Evolutionary conservation across 2,797 vertebrate species (phyloP), one percentile per base, ranked within the genome.

Genomic region (Gouania willdenowi): DNA sequence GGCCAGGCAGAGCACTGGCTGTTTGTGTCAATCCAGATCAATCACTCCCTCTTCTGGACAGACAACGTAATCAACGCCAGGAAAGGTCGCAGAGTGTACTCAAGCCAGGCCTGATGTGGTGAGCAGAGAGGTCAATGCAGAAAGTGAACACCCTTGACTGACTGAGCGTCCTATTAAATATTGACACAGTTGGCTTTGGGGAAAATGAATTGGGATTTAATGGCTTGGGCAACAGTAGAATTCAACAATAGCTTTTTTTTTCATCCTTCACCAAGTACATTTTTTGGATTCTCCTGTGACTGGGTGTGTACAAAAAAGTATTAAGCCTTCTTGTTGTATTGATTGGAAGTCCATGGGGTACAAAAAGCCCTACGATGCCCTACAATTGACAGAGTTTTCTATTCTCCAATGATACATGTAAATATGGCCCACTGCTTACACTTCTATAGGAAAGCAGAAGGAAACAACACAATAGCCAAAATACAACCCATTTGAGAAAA

Each of bases 381-480:
- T n/a, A 17, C 57, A 69, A 61, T 39, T 15, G 46, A 72, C 61
- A 51, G 35, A 49, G 59, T 59, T n/a, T 70, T 73, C 72, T 70
- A 60, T 68, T 76, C 79, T 81, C 79, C 79, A 81, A 80, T 81
- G 77, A 86, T 83, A 86, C 61, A 73, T 77, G 75, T 85, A 84
- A 88, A 86, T 82, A 85, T 63, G 70, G 75, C 67, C 80, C 58
- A 53, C 41, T 46, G 72, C 73, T 81, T 73, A 81, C 65, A 79
- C 70, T 71, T 77, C 69, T 66, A 66, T 70, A 56, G 76, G 51
- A 69, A 51, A 85, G 82, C 63, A 43, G 60, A 44, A 75, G 67
- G 73, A 75, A 84, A 88, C 88, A 89, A 87, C 82, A 86, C 80
- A 86, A 90, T 87, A 87, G 79, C 82, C 67, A 85, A 90, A 91